Percentiles rank a stretch among this genome's conserved stretches.
Evolutionary conservation across 1,140 invertebrate species (phyloP).

Genomic region (Nephila pilipes): DNA sequence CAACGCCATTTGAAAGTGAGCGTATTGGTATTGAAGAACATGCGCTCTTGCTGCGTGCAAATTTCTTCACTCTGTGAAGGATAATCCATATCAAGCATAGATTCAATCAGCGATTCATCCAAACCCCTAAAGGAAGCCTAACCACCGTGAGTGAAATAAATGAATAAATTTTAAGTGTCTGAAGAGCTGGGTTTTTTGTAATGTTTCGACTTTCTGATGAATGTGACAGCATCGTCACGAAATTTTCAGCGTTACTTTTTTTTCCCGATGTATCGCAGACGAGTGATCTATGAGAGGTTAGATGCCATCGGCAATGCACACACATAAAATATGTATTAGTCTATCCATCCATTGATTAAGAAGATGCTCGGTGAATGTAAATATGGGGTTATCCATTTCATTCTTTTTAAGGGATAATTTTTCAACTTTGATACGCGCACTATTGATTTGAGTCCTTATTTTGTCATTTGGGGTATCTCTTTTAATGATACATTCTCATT

Average conservation of each 20-base stretch:
- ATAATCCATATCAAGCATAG: not conserved
- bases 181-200: not conserved
- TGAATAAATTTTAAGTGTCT: not conserved
- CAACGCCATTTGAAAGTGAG: not conserved
- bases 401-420: not conserved
- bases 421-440: not conserved
- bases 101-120: not conserved
- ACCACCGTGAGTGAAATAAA: not conserved
- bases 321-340: constrained; percentile 12
- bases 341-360: not conserved
- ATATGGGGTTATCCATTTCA: not conserved
- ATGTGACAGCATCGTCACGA: constrained; percentile 54
- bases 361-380: not conserved
- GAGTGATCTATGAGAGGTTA: constrained; percentile 14
- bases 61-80: not conserved
- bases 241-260: not conserved
- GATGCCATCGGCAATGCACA: not conserved
- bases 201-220: constrained; percentile 1
- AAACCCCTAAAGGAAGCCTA: not conserved
- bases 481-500: not conserved
- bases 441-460: not conserved
- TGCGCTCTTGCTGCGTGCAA: not conserved
- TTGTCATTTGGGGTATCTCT: not conserved
- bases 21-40: too few species aligned
- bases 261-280: not conserved